These are phyloP conservation scores for Boloria selene DNA, from an alignment of 2,888 invertebrate genomes.

Conservation along the genomic window DNA sequence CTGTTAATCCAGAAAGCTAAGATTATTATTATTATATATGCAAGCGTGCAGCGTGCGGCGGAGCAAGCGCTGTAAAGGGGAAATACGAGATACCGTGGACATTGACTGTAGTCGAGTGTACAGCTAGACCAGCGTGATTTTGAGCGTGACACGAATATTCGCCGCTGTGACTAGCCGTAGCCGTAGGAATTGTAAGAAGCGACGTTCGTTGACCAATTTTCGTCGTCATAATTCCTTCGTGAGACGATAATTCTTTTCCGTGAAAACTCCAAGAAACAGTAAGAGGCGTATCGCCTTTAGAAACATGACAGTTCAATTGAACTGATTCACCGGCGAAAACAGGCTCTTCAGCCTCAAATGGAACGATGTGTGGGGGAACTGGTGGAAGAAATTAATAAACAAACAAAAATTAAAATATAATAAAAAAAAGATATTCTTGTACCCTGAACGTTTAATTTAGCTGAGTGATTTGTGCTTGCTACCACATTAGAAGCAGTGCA, in stretches of 20 bases:
- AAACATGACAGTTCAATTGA: constrained; percentile 84
- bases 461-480: constrained; percentile 84
- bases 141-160: constrained; percentile 87
- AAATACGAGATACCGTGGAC: constrained; percentile 84
- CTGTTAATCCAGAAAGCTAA: constrained; percentile 81
- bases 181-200: constrained; percentile 84
- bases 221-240: constrained; percentile 81
- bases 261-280: constrained; percentile 90
- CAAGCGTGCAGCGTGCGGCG: constrained; percentile 78
- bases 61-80: constrained; percentile 57
- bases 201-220: constrained; percentile 85
- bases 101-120: constrained; percentile 83
- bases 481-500: constrained; percentile 88
- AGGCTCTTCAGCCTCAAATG: constrained; percentile 84
- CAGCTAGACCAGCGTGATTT: constrained; percentile 85
- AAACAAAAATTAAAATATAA: constrained; percentile 52
- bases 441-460: constrained; percentile 86
- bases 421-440: constrained; percentile 61
- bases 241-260: constrained; percentile 78
- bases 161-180: constrained; percentile 86
- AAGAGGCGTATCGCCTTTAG: constrained; percentile 87
- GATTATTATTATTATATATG: constrained; percentile 69
- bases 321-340: constrained; percentile 85
- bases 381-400: constrained; percentile 39
- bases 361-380: constrained; percentile 83